Percentiles rank a stretch among this genome's conserved stretches.
Evolutionary conservation across 2,888 invertebrate genomes (phyloP).

Genomic region (Erebia aethiops): DNA sequence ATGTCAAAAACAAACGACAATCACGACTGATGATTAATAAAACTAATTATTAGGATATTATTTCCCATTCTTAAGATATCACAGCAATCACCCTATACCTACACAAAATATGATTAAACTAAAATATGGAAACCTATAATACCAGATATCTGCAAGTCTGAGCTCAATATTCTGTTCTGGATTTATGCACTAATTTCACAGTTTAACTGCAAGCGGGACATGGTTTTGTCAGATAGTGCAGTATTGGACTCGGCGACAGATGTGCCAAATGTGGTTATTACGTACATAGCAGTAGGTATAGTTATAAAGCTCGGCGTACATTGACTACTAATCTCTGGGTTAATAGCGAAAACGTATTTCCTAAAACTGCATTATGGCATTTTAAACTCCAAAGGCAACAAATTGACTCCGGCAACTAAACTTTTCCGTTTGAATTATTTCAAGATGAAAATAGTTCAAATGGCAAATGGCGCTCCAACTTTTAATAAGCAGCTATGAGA

Average conservation of each 20-base stretch:
- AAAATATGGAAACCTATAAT: no score
- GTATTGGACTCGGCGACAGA: constrained; percentile 56
- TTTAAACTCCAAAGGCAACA: constrained; percentile 18
- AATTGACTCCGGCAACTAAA: constrained; percentile 29
- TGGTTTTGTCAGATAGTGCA: constrained; percentile 58
- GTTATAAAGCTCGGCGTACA: not conserved
- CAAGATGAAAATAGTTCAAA: constrained; percentile 38
- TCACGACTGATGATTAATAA: no score
- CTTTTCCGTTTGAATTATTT: constrained; percentile 36
- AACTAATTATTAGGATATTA: no score
- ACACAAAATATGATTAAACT: no score
- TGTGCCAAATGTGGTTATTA: constrained; percentile 49
- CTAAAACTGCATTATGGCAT: constrained; percentile 7
- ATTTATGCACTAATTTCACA: constrained; percentile 67
- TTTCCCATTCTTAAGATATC: no score
- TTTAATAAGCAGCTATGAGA: constrained; percentile 38
- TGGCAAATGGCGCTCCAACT: constrained; percentile 36
- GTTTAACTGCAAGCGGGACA: constrained; percentile 48
- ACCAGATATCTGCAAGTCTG: constrained; percentile 35
- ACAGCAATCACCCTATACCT: no score
- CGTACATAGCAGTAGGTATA: not conserved
- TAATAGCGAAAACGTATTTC: no score
- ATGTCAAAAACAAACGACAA: no score
- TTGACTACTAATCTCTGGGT: no score
- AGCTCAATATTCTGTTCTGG: constrained; percentile 46